Conservation (phyloP, 2,113 vertebrate genomes). For the Loxodonta africana region DNA sequence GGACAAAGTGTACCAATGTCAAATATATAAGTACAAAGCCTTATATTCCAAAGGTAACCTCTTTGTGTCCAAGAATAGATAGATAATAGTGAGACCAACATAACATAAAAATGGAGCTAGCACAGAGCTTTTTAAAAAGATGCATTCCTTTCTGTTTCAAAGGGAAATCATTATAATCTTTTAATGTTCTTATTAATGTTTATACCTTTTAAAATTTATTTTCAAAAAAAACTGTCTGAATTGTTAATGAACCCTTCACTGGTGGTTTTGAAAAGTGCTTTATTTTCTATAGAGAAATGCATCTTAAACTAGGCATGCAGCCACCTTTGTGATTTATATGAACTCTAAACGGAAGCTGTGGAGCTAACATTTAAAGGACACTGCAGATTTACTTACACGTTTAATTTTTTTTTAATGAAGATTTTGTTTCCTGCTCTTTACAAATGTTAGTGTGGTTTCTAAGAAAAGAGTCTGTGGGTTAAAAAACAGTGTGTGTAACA, state of each 20-base stretch:
- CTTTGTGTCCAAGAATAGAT: slow-evolving; percentile 60
- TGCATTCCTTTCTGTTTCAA: slow-evolving; percentile 80
- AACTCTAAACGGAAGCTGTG: slow-evolving; percentile 37
- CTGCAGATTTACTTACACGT: slow-evolving; percentile 56
- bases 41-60: slow-evolving; percentile 77
- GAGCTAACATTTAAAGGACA: slow-evolving; percentile 43
- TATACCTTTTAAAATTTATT: neutral
- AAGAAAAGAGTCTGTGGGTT: slow-evolving; percentile 72
- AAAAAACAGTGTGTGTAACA: slow-evolving; percentile 70
- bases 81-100: slow-evolving; percentile 32
- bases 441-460: slow-evolving; percentile 68
- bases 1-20: slow-evolving; percentile 69
- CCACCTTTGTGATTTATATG: slow-evolving; percentile 60
- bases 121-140: slow-evolving; percentile 69
- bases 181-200: neutral
- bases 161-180: neutral
- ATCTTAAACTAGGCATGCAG: slow-evolving; percentile 73
- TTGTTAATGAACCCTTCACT: neutral
- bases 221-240: neutral
- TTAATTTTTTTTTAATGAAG: slow-evolving; percentile 71
- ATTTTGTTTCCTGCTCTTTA: slow-evolving; percentile 73
- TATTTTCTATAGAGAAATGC: slow-evolving; percentile 74
- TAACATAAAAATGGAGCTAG: slow-evolving; percentile 42
- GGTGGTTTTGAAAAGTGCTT: neutral
- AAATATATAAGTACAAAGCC: slow-evolving; percentile 76